Evolutionary conservation across 92 coral and sea anemone genomes (phyloP).

Genomic region (Epizoanthus stellaris): DNA sequence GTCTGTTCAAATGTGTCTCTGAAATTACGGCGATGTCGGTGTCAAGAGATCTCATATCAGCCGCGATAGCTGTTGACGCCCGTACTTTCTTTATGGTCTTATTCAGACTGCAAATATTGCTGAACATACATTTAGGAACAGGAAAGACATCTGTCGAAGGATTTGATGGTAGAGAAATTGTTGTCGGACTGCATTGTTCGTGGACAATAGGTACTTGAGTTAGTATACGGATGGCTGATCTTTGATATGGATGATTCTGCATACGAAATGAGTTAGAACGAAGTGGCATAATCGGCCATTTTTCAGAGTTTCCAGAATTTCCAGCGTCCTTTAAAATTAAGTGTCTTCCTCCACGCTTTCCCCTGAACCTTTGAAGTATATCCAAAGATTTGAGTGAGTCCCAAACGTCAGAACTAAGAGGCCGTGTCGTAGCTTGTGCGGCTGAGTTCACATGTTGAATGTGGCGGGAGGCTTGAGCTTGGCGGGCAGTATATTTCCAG

Average conservation of each 20-base stretch:
- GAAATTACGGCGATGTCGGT: constrained; percentile 45
- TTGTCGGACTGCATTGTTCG: too few species aligned
- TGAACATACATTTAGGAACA: constrained; percentile 42
- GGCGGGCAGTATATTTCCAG: not conserved
- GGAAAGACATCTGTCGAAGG: constrained; percentile 6
- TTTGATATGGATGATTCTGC: constrained; percentile 8
- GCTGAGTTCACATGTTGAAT: not conserved
- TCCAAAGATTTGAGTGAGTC: constrained; percentile 4
- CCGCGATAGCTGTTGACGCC: constrained; percentile 26
- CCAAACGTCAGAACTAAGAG: constrained; percentile 1
- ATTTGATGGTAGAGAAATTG: not conserved
- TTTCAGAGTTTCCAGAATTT: not conserved
- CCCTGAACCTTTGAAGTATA: constrained; percentile 22
- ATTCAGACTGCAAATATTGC: constrained; percentile 35
- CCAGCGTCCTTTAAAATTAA: not conserved
- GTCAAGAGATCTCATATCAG: constrained; percentile 31
- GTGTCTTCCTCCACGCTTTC: constrained; percentile 9
- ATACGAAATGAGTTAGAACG: constrained; percentile 10
- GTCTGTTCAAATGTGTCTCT: constrained; percentile 39
- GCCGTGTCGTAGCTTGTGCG: constrained; percentile 6
- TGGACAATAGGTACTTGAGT: constrained; percentile 8
- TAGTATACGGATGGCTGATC: not conserved
- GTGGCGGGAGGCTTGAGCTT: not conserved
- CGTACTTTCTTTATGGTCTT: constrained; percentile 30
- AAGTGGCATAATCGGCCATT: not conserved